A percentile compares a stretch with the other conserved stretches of the same genome.
phyloP scores from a whole-genome alignment of 1,140 invertebrate species.

The Drosophila aff. region DNA sequence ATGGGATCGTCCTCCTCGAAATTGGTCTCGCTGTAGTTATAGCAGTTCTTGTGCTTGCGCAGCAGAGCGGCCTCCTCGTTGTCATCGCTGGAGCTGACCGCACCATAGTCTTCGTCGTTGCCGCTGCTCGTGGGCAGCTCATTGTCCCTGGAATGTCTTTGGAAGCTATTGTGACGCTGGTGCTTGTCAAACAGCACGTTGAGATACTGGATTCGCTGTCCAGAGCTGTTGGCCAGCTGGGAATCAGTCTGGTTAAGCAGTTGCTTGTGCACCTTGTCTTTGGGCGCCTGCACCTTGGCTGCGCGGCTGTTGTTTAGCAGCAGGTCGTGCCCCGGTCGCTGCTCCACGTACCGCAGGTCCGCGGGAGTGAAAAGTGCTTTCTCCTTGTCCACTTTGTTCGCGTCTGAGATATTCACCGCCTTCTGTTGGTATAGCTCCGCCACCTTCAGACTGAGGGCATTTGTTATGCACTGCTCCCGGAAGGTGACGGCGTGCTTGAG shows the following conservation, averaged over 20 bases:
- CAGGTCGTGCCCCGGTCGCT: slow-evolving; percentile 65
- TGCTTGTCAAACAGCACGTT: slow-evolving; percentile 72
- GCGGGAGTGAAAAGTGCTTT: slow-evolving; percentile 60
- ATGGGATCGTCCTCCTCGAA: slow-evolving; percentile 84
- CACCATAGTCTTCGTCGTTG: slow-evolving; percentile 64
- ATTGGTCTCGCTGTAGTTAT: slow-evolving; percentile 80
- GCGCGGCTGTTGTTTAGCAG: slow-evolving; percentile 57
- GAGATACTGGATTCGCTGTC: slow-evolving; percentile 68
- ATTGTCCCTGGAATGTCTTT: slow-evolving; percentile 6
- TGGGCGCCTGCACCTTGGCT: slow-evolving; percentile 43
- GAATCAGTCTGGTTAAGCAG: slow-evolving; percentile 58
- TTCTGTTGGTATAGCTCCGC: slow-evolving; percentile 64
- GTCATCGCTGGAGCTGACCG: slow-evolving; percentile 68
- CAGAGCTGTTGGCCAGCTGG: slow-evolving; percentile 24
- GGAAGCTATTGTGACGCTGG: slow-evolving; percentile 11
- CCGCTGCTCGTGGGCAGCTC: slow-evolving; percentile 57
- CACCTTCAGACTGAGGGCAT: slow-evolving; percentile 72
- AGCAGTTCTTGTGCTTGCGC: slow-evolving; percentile 70
- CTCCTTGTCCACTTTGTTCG: slow-evolving; percentile 57
- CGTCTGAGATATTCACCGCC: slow-evolving; percentile 23
- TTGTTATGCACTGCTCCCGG: slow-evolving; percentile 77
- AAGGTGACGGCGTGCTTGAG: slow-evolving; percentile 82
- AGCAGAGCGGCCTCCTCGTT: slow-evolving; percentile 60
- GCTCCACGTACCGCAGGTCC: slow-evolving; percentile 66
- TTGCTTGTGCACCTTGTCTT: slow-evolving; percentile 72